Evolutionary conservation across 1,140 invertebrate species (phyloP).

Genomic region (Drosophila jambulina): DNA sequence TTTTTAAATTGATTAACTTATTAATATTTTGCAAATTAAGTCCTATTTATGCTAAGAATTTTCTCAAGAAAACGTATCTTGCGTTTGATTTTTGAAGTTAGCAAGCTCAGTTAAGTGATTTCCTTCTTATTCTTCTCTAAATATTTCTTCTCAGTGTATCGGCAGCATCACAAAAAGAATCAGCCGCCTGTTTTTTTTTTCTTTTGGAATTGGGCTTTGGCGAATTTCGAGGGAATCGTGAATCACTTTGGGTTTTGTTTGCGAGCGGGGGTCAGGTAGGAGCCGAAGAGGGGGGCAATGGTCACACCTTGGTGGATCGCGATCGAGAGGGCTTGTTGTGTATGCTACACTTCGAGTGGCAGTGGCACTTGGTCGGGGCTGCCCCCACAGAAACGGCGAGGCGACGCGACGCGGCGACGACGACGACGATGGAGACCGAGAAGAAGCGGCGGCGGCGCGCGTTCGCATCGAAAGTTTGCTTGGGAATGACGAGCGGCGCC

Average conservation of each 20-base stretch:
- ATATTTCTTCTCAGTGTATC: neutral
- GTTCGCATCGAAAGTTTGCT: slow-evolving; percentile 72
- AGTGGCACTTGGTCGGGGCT: slow-evolving; percentile 5
- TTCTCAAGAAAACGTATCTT: too few relatives aligned
- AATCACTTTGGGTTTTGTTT: slow-evolving; percentile 30
- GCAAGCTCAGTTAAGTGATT: too few relatives aligned
- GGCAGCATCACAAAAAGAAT: slow-evolving; percentile 9
- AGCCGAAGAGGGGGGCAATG: slow-evolving; percentile 17
- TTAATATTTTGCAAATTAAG: too few relatives aligned
- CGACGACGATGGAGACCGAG: slow-evolving; percentile 27
- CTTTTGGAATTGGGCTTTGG: slow-evolving; percentile 1
- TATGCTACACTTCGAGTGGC: slow-evolving; percentile 4
- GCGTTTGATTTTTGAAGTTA: too few relatives aligned
- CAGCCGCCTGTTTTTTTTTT: neutral
- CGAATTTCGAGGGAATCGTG: slow-evolving; percentile 39
- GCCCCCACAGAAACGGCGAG: slow-evolving; percentile 22
- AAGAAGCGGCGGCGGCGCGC: slow-evolving; percentile 33
- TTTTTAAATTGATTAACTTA: too few relatives aligned
- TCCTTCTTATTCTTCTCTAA: too few relatives aligned
- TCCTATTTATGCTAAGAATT: too few relatives aligned
- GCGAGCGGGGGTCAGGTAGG: slow-evolving; percentile 24
- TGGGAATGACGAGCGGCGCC: slow-evolving; percentile 49
- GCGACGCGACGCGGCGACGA: slow-evolving; percentile 21
- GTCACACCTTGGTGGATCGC: slow-evolving; percentile 47
- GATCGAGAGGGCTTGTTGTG: slow-evolving; percentile 15